Percentiles rank a stretch among this genome's conserved stretches.
These are phyloP conservation scores for Phaenicophaeus curvirostris DNA, from an alignment of 2,797 vertebrate genomes.

Conservation along the genomic window DNA sequence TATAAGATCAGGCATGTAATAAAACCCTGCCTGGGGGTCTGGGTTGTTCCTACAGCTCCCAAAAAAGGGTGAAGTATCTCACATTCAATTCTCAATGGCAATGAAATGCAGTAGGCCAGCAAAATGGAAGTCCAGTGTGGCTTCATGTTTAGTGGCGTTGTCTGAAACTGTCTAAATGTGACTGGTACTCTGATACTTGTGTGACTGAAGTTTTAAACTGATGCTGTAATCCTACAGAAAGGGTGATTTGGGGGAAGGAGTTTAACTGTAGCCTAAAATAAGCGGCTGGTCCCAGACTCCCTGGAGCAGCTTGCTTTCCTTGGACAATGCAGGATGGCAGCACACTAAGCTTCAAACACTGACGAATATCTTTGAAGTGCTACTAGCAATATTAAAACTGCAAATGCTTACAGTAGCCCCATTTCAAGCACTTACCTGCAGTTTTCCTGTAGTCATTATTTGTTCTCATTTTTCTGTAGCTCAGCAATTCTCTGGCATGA, in stretches of 20 bases:
- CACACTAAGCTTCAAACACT: background rate
- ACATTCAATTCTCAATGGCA: background rate
- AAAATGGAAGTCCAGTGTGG: background rate
- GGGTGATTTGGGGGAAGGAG: background rate
- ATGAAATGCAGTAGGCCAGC: background rate
- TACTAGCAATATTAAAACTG: background rate
- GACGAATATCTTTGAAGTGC: background rate
- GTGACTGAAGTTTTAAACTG: background rate
- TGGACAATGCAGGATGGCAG: background rate
- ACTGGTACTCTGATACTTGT: background rate
- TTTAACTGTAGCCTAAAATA: background rate
- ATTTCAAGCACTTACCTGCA: background rate
- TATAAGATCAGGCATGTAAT: background rate
- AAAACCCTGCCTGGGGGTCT: background rate
- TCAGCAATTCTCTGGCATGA: background rate
- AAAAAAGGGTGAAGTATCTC: background rate
- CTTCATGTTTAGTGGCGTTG: background rate
- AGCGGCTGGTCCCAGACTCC: conserved; percentile 1
- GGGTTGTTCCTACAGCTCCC: background rate
- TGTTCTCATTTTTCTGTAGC: background rate
- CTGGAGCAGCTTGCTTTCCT: conserved; percentile 8
- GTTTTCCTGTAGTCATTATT: background rate
- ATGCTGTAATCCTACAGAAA: background rate
- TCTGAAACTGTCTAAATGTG: background rate
- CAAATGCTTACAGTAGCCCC: background rate